Evolutionary conservation across 2,888 invertebrate species (phyloP), one percentile per base, ranked within the genome.

Genomic region (Aporophyla lueneburgensis): DNA sequence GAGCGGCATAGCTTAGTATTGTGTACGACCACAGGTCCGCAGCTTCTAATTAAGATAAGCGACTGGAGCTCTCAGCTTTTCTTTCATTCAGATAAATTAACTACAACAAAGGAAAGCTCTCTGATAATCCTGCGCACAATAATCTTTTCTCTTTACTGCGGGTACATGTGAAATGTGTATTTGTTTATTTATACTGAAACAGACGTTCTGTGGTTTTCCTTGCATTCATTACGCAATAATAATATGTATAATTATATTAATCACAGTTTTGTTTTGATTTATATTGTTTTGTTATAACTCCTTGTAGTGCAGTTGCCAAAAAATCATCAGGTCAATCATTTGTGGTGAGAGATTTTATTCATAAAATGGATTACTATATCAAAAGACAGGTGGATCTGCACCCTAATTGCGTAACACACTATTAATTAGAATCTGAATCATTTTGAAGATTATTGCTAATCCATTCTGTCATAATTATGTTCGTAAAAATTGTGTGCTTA

Each of bases 11-110:
- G 16, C 53, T 70, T 58, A 54, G 56, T 33, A 67, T 67, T 73
- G n/a, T 71, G 7, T 68, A 78, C 54, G 33, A 69, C 12, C 66
- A 33, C 46, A 77, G 24, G 54, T 68, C 58, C 58, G 27, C 53
- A 19, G 54, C 58, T 82, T 70, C 61, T 75, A 76, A 80, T 84
- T 82, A 67, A 80, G 76, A 72, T 82, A 80, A 76, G 61, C 53
- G 12, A 21, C 61, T 21, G 40, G 51, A 65, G 16, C 65, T 72
- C 12, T 54, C n/a, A 46, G 72, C 49, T 59, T 53, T 69, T 82
- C 66, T 80, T 58, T 59, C 10, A 62, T 84, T 71, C 62, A 21
- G n/a, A 70, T 70, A 61, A 70, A 75, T 80, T 62, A 72, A 72
- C 43, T 46, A 33, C 51, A 61, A 76, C 70, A 84, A 80, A 80